Percentiles rank a stretch among this genome's conserved stretches.
Evolutionary conservation across 2,888 invertebrate species (phyloP).

Genomic region (Trachelus iudaicus): DNA sequence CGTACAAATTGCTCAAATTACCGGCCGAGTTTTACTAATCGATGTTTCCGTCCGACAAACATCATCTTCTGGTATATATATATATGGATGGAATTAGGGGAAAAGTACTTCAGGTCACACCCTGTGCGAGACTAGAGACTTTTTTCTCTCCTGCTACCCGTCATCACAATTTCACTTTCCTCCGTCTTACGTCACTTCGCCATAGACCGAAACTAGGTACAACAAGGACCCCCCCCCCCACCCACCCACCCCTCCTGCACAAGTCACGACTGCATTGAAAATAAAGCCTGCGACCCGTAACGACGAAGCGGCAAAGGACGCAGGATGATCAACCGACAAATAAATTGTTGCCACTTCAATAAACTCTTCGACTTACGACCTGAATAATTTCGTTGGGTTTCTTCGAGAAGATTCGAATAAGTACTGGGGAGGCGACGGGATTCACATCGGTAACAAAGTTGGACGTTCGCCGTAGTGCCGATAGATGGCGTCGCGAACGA

Average conservation of each 20-base stretch:
- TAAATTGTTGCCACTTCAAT: conserved; percentile 47
- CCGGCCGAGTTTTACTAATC: not conserved
- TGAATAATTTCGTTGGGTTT: conserved; percentile 42
- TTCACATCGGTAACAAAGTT: conserved; percentile 35
- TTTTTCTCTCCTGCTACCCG: not conserved
- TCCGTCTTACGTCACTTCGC: not conserved
- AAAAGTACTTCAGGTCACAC: not conserved
- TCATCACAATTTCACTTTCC: not conserved
- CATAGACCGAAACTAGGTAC: not conserved
- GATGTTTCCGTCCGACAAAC: not conserved
- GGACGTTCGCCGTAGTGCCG: not conserved
- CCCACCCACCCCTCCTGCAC: not conserved
- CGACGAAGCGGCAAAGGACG: not conserved
- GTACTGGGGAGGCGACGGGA: not conserved
- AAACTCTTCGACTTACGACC: conserved; percentile 47
- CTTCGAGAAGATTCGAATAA: conserved; percentile 28
- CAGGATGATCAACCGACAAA: conserved; percentile 16
- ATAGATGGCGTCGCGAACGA: not conserved
- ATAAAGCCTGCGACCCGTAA: not conserved
- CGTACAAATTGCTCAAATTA: not conserved
- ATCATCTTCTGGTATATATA: too few species aligned
- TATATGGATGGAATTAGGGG: not conserved
- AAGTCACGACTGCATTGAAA: not conserved
- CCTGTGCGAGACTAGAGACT: not conserved
- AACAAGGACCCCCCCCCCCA: not conserved